A percentile compares a stretch with the other conserved stretches of the same genome.
Evolutionary conservation across 2,113 vertebrate genomes (phyloP).

Genomic region (Hippocampus barbouri): DNA sequence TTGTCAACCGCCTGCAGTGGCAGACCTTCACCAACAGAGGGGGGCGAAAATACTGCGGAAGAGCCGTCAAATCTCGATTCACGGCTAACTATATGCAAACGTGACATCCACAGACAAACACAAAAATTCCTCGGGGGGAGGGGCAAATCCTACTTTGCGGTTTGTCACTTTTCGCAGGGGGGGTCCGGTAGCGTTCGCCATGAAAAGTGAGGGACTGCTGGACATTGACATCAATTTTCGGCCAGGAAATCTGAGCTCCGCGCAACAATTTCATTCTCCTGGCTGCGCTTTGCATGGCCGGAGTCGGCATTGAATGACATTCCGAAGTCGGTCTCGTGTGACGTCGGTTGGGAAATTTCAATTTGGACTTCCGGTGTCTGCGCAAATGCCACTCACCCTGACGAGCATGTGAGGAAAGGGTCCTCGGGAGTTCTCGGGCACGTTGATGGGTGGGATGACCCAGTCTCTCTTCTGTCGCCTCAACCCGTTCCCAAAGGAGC

Average conservation of each 20-base stretch:
- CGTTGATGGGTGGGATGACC: slow-evolving; percentile 98
- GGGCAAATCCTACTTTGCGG: no score
- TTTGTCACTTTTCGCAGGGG: no score
- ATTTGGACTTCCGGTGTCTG: background rate
- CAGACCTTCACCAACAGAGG: no score
- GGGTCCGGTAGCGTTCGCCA: no score
- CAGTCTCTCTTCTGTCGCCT: slow-evolving; percentile 95
- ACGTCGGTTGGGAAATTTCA: background rate
- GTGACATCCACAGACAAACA: no score
- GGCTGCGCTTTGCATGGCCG: slow-evolving; percentile 9
- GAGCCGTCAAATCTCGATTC: no score
- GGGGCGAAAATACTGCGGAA: no score
- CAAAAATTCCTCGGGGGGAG: no score
- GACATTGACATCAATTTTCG: background rate
- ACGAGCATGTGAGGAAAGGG: slow-evolving; percentile 97
- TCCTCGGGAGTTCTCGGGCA: slow-evolving; percentile 92
- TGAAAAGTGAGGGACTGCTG: no score
- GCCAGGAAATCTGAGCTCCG: slow-evolving; percentile 30
- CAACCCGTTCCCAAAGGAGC: slow-evolving; percentile 74
- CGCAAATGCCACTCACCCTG: slow-evolving; percentile 77
- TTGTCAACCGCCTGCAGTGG: no score
- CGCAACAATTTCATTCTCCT: slow-evolving; percentile 30
- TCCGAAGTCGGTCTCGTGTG: background rate
- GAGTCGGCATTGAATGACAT: background rate
- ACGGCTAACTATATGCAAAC: no score